Evolutionary conservation across 2,113 vertebrate species (phyloP), one percentile per base, ranked within the genome.

Genomic region (Cepphus grylle): DNA sequence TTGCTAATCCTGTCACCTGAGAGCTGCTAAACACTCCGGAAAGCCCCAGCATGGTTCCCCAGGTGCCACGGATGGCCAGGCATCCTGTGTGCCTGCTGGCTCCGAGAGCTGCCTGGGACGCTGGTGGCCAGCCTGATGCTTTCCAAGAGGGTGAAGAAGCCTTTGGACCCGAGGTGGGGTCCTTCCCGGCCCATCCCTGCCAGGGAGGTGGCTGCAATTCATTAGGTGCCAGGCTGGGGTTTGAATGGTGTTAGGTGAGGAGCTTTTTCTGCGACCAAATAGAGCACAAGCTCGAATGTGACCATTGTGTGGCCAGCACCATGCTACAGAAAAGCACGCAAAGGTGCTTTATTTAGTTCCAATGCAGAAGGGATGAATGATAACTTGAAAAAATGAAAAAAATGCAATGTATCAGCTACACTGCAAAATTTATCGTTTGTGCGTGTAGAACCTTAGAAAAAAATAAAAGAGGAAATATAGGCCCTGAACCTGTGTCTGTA

Each of bases 61-160:
- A 12, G 8, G 10, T 29, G 53, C 11, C 20, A 11, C 0, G 2
- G 81, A 3, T 21, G 42, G 34, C 30, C 42, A 25, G 9, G 7
- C 1, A 8, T 27, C 29, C n/a, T 12, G 22, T 5, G 6, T 53
- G 30, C 43, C 71, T 67, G 36, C 43, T 71, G 82, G 18, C 43
- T 62, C 20, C 0, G 0, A 23, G 49, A 45, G 53, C 15, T 56
- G 32, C 34, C 42, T 21, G 17, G 34, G n/a, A 9, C 4, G 11
- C 72, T 13, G 25, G 10, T 69, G 53, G 34, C 62, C 80, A 92
- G 11, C 8, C 34, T 59, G 22, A 30, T 29, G 34, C 19, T 81
- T 63, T 53, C 69, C 30, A 55, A 38, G 23, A 81, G 10, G 8
- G 2, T 0, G 0, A 59, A 30, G 20, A 84, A 69, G 12, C 4